Evolutionary conservation across 2,797 vertebrate genomes (phyloP).

Genomic region (Hozukius guyotensis): DNA sequence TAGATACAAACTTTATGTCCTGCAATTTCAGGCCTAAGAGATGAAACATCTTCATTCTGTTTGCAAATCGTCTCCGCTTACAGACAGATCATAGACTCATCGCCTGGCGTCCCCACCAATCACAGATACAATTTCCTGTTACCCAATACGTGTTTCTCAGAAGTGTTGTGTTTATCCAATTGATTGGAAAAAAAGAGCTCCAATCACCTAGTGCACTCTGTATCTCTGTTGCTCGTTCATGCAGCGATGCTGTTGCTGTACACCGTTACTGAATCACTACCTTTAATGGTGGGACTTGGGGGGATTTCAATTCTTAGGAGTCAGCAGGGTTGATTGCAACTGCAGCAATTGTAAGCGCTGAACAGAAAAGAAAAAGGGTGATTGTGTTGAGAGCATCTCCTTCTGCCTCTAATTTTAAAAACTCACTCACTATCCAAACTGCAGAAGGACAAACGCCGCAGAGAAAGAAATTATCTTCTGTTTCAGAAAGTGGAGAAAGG

Average conservation of each 20-base stretch:
- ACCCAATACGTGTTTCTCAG: slow-evolving; percentile 3
- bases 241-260: neutral
- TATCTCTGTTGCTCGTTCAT: slow-evolving; percentile 15
- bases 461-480: slow-evolving; percentile 14
- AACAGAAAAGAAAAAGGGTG: slow-evolving; percentile 10
- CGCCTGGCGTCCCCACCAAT: slow-evolving; percentile 1
- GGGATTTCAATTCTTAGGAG: slow-evolving; percentile 23
- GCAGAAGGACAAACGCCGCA: neutral
- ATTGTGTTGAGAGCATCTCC: slow-evolving; percentile 13
- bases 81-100: slow-evolving; percentile 33
- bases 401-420: slow-evolving; percentile 13
- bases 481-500: slow-evolving; percentile 7
- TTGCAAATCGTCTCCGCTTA: slow-evolving; percentile 20
- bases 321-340: slow-evolving; percentile 30
- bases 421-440: slow-evolving; percentile 2
- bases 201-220: neutral
- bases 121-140: slow-evolving; percentile 39
- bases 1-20: neutral
- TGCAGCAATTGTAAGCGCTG: slow-evolving; percentile 13
- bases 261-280: slow-evolving; percentile 3
- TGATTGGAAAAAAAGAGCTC: slow-evolving; percentile 1
- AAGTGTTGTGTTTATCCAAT: slow-evolving; percentile 35
- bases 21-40: neutral
- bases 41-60: slow-evolving; percentile 19
- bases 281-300: slow-evolving; percentile 5